Evolutionary conservation across 2,797 vertebrate genomes (phyloP), one percentile per base, ranked within the genome.

Genomic region (Microcaecilia unicolor): DNA sequence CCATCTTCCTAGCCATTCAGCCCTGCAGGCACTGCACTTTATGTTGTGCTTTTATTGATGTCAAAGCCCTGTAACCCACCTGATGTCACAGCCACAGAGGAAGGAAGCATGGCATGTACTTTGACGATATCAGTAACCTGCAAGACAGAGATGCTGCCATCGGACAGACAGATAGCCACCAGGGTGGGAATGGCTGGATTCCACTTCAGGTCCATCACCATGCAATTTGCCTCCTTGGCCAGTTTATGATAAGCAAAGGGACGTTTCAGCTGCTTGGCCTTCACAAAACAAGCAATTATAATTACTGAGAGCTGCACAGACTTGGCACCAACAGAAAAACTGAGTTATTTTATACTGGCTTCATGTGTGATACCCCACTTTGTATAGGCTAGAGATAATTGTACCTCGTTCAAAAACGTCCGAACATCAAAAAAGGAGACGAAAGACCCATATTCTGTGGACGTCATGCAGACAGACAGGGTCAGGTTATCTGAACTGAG

Each of bases 401-500:
- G 62, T 67, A 97, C 96, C 93, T 87, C 81, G 54, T 96, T 95
- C n/a, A 90, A 52, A 49, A 99, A 88, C 0, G 85, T 87, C 10
- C 94, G 90, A 29, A 95, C 78, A 8, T 99, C 95, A 30, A 90
- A 98, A 70, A 99, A 98, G 10, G 74, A 73, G 15, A 97, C 49
- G 7, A 67, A 76, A 56, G 91, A 72, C 1, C 78, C 73, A 0
- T 58, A 25, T 19, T 85, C 84, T 2, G 60, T 58, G 12, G 85
- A 87, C 31, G 65, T 34, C 54, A 89, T 86, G 47, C 91, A 96
- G 3, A 89, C 86, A 0, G 93, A 96, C 19, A 99, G 58, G 0
- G 91, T 95, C 28, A 98, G 87, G 16, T 85, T 92, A 40, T 99
- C 94, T 16, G 88, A 85, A 64, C 89, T 97, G 37, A 99, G 81